These are phyloP conservation scores for Clivina fossor DNA, from an alignment of 2,888 invertebrate genomes.

Conservation along the genomic window DNA sequence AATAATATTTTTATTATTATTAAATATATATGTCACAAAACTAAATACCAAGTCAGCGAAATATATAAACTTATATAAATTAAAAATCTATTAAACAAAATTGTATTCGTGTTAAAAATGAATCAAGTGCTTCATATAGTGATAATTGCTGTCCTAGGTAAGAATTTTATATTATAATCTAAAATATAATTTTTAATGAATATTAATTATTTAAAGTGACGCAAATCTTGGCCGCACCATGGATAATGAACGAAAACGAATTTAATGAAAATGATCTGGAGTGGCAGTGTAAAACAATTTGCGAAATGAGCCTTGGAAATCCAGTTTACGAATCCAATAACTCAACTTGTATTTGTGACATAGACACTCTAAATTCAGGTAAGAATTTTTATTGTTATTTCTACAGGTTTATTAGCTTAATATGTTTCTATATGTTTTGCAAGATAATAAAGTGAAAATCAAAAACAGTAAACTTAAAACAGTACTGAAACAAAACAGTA, in stretches of 20 bases:
- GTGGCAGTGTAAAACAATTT: conserved; percentile 8
- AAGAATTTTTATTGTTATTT: no score
- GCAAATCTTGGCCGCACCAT: conserved; percentile 11
- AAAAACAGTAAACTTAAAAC: no score
- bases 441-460: no score
- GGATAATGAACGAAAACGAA: conserved; percentile 2
- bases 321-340: conserved; percentile 2
- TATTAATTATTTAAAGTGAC: no score
- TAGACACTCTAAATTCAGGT: not conserved
- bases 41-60: no score
- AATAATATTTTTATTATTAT: not conserved
- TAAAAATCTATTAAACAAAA: not conserved
- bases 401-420: no score
- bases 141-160: conserved; percentile 3
- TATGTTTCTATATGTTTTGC: no score
- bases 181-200: no score
- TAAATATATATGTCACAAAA: no score
- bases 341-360: not conserved
- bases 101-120: conserved; percentile 12
- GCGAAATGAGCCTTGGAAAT: not conserved
- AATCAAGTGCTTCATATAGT: not conserved
- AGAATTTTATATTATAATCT: not conserved
- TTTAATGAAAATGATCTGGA: conserved; percentile 11
- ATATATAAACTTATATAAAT: no score
- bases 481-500: no score